Evolutionary conservation across 2,797 vertebrate genomes (phyloP).

Genomic region (Xiphorhynchus erythropygius): DNA sequence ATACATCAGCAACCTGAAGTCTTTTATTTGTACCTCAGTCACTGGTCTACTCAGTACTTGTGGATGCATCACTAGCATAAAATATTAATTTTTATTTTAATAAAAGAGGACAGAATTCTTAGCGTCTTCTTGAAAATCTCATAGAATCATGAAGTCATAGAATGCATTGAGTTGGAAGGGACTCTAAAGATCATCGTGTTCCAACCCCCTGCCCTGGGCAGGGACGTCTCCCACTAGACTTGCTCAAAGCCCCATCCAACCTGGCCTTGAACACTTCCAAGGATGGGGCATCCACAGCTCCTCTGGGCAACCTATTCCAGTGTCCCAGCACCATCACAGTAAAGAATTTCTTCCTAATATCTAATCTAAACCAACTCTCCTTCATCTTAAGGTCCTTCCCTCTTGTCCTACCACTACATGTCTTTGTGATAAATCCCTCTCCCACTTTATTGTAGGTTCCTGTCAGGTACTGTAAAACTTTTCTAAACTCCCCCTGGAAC

Average conservation of each 20-base stretch:
- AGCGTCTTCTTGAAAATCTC: not conserved
- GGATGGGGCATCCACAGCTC: not conserved
- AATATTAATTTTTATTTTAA: not conserved
- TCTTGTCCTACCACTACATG: not conserved
- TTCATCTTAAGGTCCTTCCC: not conserved
- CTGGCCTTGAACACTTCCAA: not conserved
- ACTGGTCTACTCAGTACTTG: not conserved
- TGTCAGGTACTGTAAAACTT: not conserved
- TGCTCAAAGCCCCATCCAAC: not conserved
- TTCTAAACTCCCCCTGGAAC: not conserved
- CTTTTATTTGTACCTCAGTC: not conserved
- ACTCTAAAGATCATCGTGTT: not conserved
- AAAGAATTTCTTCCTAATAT: not conserved
- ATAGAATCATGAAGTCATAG: not conserved
- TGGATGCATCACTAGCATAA: not conserved
- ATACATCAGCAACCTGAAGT: not conserved
- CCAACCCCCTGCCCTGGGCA: not conserved
- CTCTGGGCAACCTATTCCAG: not conserved
- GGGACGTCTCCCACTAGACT: not conserved
- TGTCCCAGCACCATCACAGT: not conserved
- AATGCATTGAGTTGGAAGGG: not conserved
- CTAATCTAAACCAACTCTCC: not conserved
- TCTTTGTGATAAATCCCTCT: not conserved
- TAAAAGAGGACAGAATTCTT: not conserved
- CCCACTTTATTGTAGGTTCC: not conserved